phyloP scores from a whole-genome alignment of 2,797 vertebrate species.

The Etheostoma nigrum region DNA sequence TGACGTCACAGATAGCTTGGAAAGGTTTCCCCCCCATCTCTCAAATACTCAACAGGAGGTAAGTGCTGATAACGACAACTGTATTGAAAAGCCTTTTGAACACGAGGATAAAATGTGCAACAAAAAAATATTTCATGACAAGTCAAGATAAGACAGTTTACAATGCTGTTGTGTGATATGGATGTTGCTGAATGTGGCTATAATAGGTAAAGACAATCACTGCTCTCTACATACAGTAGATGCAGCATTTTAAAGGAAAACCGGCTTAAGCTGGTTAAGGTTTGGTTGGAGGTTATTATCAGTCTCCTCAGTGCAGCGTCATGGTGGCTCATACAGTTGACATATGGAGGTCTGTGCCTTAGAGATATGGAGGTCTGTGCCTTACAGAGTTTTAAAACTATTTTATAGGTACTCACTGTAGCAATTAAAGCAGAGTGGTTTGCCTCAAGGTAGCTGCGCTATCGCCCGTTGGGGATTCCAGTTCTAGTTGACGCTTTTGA shows the following conservation, averaged over 20 bases:
- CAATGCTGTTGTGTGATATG: conserved; percentile 35
- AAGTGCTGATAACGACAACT: conserved; percentile 32
- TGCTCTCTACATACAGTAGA: conserved; percentile 21
- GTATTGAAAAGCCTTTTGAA: conserved; percentile 39
- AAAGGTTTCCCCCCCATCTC: conserved; percentile 59
- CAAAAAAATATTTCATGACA: conserved; percentile 10
- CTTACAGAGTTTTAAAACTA: conserved; percentile 60
- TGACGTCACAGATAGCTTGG: conserved; percentile 60
- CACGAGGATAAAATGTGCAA: conserved; percentile 17
- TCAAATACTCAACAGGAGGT: conserved; percentile 58
- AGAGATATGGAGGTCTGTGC: too few relatives aligned
- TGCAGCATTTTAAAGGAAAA: conserved; percentile 14
- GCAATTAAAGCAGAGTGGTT: conserved; percentile 67
- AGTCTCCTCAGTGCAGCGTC: conserved; percentile 18
- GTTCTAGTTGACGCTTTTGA: conserved; percentile 73
- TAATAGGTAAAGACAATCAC: conserved; percentile 3
- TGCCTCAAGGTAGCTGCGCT: conserved; percentile 61
- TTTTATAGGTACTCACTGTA: conserved; percentile 61
- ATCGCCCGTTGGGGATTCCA: conserved; percentile 67
- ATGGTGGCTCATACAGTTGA: conserved; percentile 11
- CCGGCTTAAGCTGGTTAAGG: too few relatives aligned
- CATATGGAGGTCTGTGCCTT: conserved; percentile 47
- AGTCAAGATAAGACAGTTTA: conserved; percentile 17
- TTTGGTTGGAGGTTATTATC: conserved; percentile 26
- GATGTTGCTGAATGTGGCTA: conserved; percentile 11